phyloP scores from a whole-genome alignment of 2,113 vertebrate genomes.

The Vulpes vulpes region DNA sequence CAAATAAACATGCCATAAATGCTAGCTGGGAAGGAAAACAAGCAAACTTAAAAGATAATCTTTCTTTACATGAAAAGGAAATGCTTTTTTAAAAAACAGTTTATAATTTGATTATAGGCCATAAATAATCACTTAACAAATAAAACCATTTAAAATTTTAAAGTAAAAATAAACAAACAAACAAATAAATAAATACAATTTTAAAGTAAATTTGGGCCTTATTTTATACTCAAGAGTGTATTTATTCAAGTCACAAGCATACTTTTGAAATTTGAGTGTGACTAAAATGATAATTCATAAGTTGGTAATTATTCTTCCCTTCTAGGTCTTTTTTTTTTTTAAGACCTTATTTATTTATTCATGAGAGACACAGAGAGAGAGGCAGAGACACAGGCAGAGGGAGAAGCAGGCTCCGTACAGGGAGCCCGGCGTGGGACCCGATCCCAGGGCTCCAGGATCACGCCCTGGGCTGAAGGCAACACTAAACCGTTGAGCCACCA shows the following conservation, averaged over 20 bases:
- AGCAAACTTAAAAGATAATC: background rate
- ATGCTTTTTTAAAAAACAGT: background rate
- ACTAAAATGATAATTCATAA: background rate
- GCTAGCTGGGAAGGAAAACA: background rate
- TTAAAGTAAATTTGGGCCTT: background rate
- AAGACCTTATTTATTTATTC: too few relatives aligned
- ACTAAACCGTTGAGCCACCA: too few relatives aligned
- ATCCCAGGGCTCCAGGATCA: too few relatives aligned
- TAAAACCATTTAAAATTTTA: background rate
- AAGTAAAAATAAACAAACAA: background rate
- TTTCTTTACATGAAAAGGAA: constrained; percentile 23
- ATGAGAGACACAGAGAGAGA: too few relatives aligned
- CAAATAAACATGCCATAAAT: background rate
- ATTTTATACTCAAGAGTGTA: background rate
- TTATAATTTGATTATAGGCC: background rate
- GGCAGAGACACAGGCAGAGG: too few relatives aligned
- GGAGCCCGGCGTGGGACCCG: too few relatives aligned
- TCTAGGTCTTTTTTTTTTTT: background rate
- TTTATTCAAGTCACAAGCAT: background rate
- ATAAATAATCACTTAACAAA: constrained; percentile 21
- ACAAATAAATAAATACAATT: background rate
- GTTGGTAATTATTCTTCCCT: background rate
- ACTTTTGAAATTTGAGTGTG: background rate
- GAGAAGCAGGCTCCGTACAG: too few relatives aligned
- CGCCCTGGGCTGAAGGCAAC: too few relatives aligned